phyloP scores from a whole-genome alignment of 2,113 vertebrate species.

The Lophius piscatorius region DNA sequence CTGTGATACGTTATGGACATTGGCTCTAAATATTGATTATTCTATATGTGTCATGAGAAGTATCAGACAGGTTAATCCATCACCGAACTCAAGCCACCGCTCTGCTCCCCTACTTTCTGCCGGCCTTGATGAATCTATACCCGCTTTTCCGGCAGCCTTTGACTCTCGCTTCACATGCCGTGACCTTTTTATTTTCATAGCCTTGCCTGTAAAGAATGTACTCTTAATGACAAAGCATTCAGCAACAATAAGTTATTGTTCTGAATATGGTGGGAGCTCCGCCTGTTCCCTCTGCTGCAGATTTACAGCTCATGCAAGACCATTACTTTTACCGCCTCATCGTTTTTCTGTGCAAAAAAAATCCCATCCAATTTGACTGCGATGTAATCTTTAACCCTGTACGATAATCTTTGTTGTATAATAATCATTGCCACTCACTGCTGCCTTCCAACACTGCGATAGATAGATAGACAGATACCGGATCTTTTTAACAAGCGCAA shows the following conservation, averaged over 20 bases:
- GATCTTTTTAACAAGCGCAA: no score
- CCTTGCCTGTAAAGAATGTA: slow-evolving; percentile 22
- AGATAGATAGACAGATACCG: no score
- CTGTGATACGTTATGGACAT: slow-evolving; percentile 35
- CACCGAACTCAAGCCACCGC: slow-evolving; percentile 50
- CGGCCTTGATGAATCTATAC: slow-evolving; percentile 53
- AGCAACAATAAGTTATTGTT: slow-evolving; percentile 30
- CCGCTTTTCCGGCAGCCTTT: slow-evolving; percentile 32
- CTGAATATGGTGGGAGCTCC: slow-evolving; percentile 1
- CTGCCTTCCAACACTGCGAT: slow-evolving; percentile 4
- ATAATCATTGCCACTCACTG: slow-evolving; percentile 21
- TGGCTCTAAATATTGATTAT: slow-evolving; percentile 57
- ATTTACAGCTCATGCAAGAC: slow-evolving; percentile 26
- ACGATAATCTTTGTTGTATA: slow-evolving; percentile 35
- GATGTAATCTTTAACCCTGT: slow-evolving; percentile 41
- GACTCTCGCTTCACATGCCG: slow-evolving; percentile 43
- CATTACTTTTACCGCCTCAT: slow-evolving; percentile 31
- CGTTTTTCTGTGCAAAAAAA: slow-evolving; percentile 10
- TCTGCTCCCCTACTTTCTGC: slow-evolving; percentile 39
- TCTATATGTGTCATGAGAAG: slow-evolving; percentile 61
- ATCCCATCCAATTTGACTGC: slow-evolving; percentile 34
- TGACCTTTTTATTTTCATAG: slow-evolving; percentile 23
- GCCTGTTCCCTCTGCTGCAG: slow-evolving; percentile 2
- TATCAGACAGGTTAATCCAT: slow-evolving; percentile 65
- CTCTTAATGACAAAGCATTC: slow-evolving; percentile 16